phyloP scores from a whole-genome alignment of 2,888 invertebrate species.

The Sinopyrophorus schimmeli region DNA sequence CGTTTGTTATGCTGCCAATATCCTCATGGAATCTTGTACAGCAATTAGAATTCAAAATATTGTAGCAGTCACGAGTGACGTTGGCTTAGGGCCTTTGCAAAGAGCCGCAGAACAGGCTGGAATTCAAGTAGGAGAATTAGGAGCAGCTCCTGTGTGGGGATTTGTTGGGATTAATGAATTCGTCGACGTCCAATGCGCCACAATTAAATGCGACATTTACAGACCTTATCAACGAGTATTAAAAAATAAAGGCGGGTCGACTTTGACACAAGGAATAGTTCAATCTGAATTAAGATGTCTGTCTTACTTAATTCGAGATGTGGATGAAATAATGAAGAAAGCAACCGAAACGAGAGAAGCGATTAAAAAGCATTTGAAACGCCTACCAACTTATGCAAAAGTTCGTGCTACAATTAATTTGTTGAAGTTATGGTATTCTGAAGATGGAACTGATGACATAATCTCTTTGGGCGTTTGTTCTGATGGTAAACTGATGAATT shows the following conservation, averaged over 20 bases:
- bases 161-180: slow-evolving; percentile 62
- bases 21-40: slow-evolving; percentile 53
- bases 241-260: slow-evolving; percentile 56
- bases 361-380: slow-evolving; percentile 34
- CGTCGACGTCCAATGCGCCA: slow-evolving; percentile 60
- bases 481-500: slow-evolving; percentile 54
- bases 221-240: slow-evolving; percentile 58
- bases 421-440: slow-evolving; percentile 59
- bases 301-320: slow-evolving; percentile 56
- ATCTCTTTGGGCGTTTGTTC: slow-evolving; percentile 61
- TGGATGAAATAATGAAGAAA: slow-evolving; percentile 43
- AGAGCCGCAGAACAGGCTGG: slow-evolving; percentile 55
- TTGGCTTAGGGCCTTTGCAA: slow-evolving; percentile 57
- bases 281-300: slow-evolving; percentile 60
- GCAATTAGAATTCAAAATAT: slow-evolving; percentile 57
- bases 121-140: slow-evolving; percentile 57
- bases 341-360: neutral
- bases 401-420: slow-evolving; percentile 56
- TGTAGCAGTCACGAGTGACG: slow-evolving; percentile 62
- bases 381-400: slow-evolving; percentile 45
- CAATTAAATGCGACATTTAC: slow-evolving; percentile 59
- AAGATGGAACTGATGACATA: slow-evolving; percentile 50
- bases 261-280: slow-evolving; percentile 58
- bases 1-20: slow-evolving; percentile 62
- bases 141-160: slow-evolving; percentile 68